Base-by-base conservation (phyloP, 2,888 invertebrate species). In the Noctua janthe region DNA sequence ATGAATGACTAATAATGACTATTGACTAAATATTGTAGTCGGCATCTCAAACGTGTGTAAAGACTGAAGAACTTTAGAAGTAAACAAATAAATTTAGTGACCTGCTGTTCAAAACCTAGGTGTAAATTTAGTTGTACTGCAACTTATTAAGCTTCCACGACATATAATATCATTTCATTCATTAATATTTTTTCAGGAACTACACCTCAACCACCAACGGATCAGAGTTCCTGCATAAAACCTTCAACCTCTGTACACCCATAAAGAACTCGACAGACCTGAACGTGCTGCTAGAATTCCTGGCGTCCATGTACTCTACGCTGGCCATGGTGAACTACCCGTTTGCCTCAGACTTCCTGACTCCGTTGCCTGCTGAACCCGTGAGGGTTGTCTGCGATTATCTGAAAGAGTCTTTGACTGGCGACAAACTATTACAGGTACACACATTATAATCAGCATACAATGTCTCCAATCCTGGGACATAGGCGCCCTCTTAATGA, bases 281-380 rank as follows among this genome's bases (percentile, higher is more conserved):
- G 43, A 85, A 95, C 15, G 69, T 74, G 0, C 96, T 99, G 23
- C 97, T 98, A 85, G 97, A 97, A 66, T 99, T 98, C 97, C 94
- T 99, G 5, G 92, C 95, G 56, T 97, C 98, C 83, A 97, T 98
- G 87, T 99, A 98, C 93, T 97, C 97, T 15, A 98, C 98, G 90
- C 94, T 99, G 85, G 99, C 99, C 0, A 99, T 99, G 99, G 98
- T 98, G 29, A 98, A 99, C 96, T 99, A 99, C 94, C 99, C 99
- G 0, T 99, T 99, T 93, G 96, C 98, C 0, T 98, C 98, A 0
- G 97, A 98, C 91, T 99, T 99, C 94, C 95, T 99, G 74, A 97
- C 97, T 72, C 98, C 98, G 0, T 93, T 99, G 47, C 99, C 99
- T 0, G 99, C 98, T 0, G 97, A 98, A 95, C 99, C 99, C 0